Evolutionary conservation across 2,113 vertebrate genomes (phyloP).

Genomic region (Ceyx cyanopectus): DNA sequence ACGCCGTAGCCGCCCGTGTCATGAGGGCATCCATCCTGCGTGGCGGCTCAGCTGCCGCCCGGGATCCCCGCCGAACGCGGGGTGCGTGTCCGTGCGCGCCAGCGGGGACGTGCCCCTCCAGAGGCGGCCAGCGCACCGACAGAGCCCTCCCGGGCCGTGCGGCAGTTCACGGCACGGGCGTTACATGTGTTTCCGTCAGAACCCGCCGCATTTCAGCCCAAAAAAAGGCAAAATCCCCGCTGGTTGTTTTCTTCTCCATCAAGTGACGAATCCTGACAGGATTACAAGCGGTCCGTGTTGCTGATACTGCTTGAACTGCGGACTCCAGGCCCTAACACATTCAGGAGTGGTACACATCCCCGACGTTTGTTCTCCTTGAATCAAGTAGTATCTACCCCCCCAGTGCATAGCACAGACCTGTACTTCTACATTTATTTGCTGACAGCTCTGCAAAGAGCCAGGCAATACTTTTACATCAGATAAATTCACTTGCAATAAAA

Average conservation of each 20-base stretch:
- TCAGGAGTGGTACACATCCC: neutral
- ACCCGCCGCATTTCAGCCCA: neutral
- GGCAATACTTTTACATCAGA: neutral
- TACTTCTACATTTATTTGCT: neutral
- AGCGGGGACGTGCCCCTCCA: neutral
- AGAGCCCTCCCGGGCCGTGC: neutral
- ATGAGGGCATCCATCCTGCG: neutral
- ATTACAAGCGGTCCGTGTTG: neutral
- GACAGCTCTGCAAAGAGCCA: neutral
- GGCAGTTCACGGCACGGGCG: neutral
- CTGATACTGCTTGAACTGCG: neutral
- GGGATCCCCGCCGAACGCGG: neutral
- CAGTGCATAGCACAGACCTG: neutral
- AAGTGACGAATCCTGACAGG: neutral
- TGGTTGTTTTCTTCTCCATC: neutral
- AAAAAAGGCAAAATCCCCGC: neutral
- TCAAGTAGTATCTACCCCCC: neutral
- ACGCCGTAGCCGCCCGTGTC: neutral
- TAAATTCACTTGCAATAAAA: neutral
- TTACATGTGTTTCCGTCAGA: fast-evolving
- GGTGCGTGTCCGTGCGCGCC: neutral
- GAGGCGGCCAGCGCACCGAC: neutral
- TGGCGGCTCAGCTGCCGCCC: neutral
- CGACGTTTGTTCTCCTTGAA: neutral
- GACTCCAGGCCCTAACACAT: neutral